These are phyloP conservation scores for Micrasema minimum DNA, from an alignment of 1,140 invertebrate genomes.

Conservation along the genomic window DNA sequence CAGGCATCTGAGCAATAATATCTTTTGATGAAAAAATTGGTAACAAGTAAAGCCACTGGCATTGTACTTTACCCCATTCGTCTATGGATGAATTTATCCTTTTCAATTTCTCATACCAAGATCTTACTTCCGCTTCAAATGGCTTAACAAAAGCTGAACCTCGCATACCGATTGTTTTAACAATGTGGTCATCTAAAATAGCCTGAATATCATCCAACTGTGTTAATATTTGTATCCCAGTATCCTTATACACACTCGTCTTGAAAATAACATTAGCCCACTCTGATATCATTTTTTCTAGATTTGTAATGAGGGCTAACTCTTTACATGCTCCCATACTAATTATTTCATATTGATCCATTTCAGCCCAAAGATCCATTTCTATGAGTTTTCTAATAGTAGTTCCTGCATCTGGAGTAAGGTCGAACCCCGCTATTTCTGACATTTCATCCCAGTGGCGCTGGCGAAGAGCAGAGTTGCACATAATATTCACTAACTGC, in stretches of 20 bases:
- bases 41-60: conserved; percentile 91
- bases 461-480: conserved; percentile 86
- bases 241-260: conserved; percentile 80
- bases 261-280: conserved; percentile 84
- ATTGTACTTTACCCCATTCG: conserved; percentile 89
- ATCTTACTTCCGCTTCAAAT: conserved; percentile 81
- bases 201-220: conserved; percentile 88
- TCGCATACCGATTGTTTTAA: conserved; percentile 89
- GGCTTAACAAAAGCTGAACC: conserved; percentile 93
- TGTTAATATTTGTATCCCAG: conserved; percentile 80
- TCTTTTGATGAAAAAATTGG: conserved; percentile 95
- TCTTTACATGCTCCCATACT: conserved; percentile 93
- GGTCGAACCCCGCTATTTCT: conserved; percentile 80
- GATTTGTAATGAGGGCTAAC: conserved; percentile 78
- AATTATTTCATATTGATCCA: conserved; percentile 86
- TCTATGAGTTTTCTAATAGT: conserved; percentile 85
- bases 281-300: conserved; percentile 86
- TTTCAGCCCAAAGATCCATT: conserved; percentile 77
- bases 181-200: conserved; percentile 88
- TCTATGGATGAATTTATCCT: conserved; percentile 84
- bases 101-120: conserved; percentile 85
- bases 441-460: conserved; percentile 94
- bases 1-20: conserved; percentile 92
- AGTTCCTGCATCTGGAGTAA: conserved; percentile 87
- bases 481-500: conserved; percentile 84